phyloP scores from a whole-genome alignment of 2,888 invertebrate species.

The Rhingia campestris region DNA sequence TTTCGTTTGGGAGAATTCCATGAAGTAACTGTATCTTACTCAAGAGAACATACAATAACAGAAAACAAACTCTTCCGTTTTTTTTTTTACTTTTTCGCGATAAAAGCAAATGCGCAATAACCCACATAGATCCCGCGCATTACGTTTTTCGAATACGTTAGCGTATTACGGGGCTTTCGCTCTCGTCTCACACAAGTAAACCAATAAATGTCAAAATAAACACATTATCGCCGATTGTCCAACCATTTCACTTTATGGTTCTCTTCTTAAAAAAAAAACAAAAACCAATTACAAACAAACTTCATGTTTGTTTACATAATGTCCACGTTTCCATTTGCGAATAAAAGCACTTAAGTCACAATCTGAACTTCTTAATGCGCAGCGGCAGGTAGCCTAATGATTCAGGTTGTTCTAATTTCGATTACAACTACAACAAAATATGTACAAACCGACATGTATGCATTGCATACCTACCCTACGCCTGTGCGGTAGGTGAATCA shows the following conservation, averaged over 20 bases:
- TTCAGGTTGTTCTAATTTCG: constrained; percentile 27
- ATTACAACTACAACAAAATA: constrained; percentile 25
- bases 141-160: constrained; percentile 58
- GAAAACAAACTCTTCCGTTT: constrained; percentile 66
- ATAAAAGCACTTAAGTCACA: constrained; percentile 6
- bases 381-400: constrained; percentile 30
- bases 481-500: constrained; percentile 1
- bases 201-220: constrained; percentile 47
- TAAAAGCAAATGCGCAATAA: constrained; percentile 67
- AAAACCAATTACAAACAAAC: neutral
- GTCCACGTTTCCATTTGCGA: neutral
- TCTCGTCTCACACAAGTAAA: constrained; percentile 56
- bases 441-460: neutral
- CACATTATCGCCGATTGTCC: constrained; percentile 17
- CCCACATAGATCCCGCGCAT: constrained; percentile 50
- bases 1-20: constrained; percentile 37
- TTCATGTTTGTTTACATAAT: constrained; percentile 46
- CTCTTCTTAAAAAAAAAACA: constrained; percentile 13
- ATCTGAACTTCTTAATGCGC: constrained; percentile 3
- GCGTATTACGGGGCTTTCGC: constrained; percentile 71
- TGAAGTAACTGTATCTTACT: constrained; percentile 48
- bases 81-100: neutral
- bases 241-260: constrained; percentile 48
- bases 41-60: constrained; percentile 44
- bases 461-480: constrained; percentile 20